Evolutionary conservation across 2,888 invertebrate genomes (phyloP).

Genomic region (Tipula helvola): DNA sequence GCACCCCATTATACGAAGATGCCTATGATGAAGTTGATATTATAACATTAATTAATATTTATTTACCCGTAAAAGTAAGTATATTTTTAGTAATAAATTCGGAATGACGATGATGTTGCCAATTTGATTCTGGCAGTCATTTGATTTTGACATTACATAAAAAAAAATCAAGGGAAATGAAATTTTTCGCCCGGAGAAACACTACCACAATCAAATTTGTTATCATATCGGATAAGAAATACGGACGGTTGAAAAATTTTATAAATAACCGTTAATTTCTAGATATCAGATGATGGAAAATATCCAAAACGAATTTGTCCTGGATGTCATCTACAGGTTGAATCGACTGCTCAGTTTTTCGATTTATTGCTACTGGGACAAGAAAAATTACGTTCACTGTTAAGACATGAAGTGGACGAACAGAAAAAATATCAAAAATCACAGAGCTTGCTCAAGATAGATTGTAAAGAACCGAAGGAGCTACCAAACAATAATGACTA

Average conservation of each 20-base stretch:
- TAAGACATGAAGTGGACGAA: slow-evolving; percentile 28
- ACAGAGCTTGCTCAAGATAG: slow-evolving; percentile 18
- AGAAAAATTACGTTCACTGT: slow-evolving; percentile 29
- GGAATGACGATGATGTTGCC: slow-evolving; percentile 9
- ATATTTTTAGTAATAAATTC: background rate
- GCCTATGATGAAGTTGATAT: slow-evolving; percentile 47
- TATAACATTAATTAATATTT: slow-evolving; percentile 53
- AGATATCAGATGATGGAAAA: slow-evolving; percentile 58
- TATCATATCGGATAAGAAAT: background rate
- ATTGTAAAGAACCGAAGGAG: background rate
- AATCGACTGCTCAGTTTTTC: slow-evolving; percentile 61
- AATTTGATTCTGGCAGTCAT: slow-evolving; percentile 16
- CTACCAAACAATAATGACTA: background rate
- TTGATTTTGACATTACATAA: slow-evolving; percentile 15
- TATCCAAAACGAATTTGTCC: slow-evolving; percentile 62
- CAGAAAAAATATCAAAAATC: background rate
- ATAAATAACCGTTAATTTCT: slow-evolving; percentile 11
- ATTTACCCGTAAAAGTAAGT: slow-evolving; percentile 61
- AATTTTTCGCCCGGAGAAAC: background rate
- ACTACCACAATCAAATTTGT: background rate
- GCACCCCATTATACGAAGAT: slow-evolving; percentile 47
- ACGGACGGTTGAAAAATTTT: background rate
- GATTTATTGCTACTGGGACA: slow-evolving; percentile 59
- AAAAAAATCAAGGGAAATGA: background rate
- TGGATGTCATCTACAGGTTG: slow-evolving; percentile 61